Percentiles rank a stretch among this genome's conserved stretches.
These are phyloP conservation scores for Chaetops frenatus DNA, from an alignment of 2,113 vertebrate species.

Conservation along the genomic window DNA sequence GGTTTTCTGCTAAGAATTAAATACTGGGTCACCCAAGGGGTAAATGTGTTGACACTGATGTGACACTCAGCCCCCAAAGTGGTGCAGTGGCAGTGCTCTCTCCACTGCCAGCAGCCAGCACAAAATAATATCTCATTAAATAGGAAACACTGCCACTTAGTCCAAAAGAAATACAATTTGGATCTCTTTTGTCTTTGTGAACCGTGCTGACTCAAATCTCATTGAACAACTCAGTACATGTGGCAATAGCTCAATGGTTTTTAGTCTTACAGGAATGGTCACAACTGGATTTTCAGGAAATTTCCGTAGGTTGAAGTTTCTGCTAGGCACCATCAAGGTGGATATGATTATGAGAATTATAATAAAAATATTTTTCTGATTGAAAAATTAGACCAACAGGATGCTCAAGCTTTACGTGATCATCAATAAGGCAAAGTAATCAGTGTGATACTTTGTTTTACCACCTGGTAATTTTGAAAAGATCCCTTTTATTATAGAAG, in stretches of 20 bases:
- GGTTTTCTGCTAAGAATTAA: background rate
- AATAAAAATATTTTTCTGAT: background rate
- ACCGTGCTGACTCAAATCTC: background rate
- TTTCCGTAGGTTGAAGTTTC: background rate
- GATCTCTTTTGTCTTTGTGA: background rate
- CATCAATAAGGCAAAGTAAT: background rate
- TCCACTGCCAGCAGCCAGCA: background rate
- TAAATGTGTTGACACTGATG: background rate
- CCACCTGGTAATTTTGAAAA: background rate
- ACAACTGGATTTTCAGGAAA: background rate
- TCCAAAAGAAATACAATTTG: background rate
- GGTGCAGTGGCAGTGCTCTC: background rate
- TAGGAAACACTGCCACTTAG: background rate
- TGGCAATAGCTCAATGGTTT: background rate
- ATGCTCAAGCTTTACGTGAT: background rate
- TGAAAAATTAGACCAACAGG: background rate
- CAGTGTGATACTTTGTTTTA: background rate
- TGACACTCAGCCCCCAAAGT: background rate
- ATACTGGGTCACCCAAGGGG: background rate
- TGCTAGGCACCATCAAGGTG: background rate
- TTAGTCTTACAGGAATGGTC: background rate
- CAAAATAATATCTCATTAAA: background rate
- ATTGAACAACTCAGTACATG: background rate
- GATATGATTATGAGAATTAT: background rate
- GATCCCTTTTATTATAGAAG: background rate